Evolutionary conservation across 1,140 invertebrate genomes (phyloP), one percentile per base, ranked within the genome.

Genomic region (Drosophila busckii): DNA sequence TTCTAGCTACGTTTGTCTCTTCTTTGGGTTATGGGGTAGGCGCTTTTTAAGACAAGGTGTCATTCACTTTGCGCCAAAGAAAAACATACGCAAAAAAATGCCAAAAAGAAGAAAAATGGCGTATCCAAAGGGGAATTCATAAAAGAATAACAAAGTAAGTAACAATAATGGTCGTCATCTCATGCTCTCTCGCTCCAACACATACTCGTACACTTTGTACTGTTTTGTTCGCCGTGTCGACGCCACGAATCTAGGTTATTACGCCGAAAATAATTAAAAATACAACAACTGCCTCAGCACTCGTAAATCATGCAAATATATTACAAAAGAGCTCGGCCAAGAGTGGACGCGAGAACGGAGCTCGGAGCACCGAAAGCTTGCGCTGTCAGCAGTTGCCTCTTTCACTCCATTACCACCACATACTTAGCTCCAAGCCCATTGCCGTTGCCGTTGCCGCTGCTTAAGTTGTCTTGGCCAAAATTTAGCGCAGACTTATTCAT

Each of bases 201-300:
- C n/a, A n/a, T n/a, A n/a, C n/a, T n/a, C n/a, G n/a, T n/a, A n/a
- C n/a, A n/a, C n/a, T n/a, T n/a, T n/a, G n/a, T n/a, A n/a, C n/a
- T 6, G 4, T 38, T 25, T 10, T 16, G 32, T 23, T 73, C 32
- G n/a, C 42, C 23, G 25, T 38, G 70, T 75, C 70, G 70, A 75
- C 73, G 70, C 70, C 70, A 69, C 61, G 71, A 76, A 76, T 76
- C 71, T 76, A 76, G 71, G 71, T 76, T 76, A 76, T 76, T 76
- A 76, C 71, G 71, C 66, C 71, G 71, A 76, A 76, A 76, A 76
- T 76, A 76, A 76, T 76, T 76, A 76, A 76, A 76, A 70, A 76
- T 70, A 66, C 65, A 70, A 66, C 35, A 55, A 37, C 38, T 6
- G 40, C 29, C 20, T 20, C 32, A 37, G 46, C 52, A 52, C 44